Base-by-base conservation (phyloP, 2,113 vertebrate species). In the Chascanopsetta lugubris region DNA sequence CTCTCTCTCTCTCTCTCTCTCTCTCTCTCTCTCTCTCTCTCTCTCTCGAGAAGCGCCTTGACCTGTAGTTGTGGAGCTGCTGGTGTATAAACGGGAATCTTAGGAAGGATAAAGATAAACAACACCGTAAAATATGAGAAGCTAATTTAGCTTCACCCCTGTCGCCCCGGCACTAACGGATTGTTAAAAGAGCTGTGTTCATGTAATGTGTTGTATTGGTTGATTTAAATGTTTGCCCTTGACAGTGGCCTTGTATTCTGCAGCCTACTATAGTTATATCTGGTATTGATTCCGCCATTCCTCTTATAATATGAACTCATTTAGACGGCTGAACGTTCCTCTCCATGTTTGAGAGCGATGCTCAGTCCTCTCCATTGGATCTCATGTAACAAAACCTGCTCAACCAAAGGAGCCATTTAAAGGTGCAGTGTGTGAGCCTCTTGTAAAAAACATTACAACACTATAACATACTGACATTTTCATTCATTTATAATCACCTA, bases 11-110 rank as follows among this genome's bases (percentile, higher is more conserved):
- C n/a, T n/a, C n/a, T n/a, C n/a, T n/a, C n/a, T n/a, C n/a, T n/a
- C n/a, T n/a, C n/a, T n/a, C n/a, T n/a, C n/a, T n/a, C n/a, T n/a
- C n/a, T 89, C 87, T 85, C 69, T 71, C 53, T 69, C 69, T 69
- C 51, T 51, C 66, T 17, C 47, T 34, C 22, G n/a, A n/a, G n/a
- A n/a, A 42, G 58, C 20, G 60, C 47, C 66, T 71, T 75, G 84
- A 85, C 80, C 80, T 72, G 66, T 30, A 27, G 59, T 72, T 77
- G 76, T 61, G 49, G 62, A 80, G 58, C 72, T 56, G 49, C 67
- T 56, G 60, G 59, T 20, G 85, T 78, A 82, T 60, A 69, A 85
- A 80, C 48, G 67, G 42, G 29, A 24, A n/a, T 20, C 27, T 17
- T 10, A 20, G 24, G 9, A 30, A 18, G 24, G 34, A 36, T 22